Conservation (phyloP, 2,113 vertebrate genomes). For the Tenrec ecaudatus region DNA sequence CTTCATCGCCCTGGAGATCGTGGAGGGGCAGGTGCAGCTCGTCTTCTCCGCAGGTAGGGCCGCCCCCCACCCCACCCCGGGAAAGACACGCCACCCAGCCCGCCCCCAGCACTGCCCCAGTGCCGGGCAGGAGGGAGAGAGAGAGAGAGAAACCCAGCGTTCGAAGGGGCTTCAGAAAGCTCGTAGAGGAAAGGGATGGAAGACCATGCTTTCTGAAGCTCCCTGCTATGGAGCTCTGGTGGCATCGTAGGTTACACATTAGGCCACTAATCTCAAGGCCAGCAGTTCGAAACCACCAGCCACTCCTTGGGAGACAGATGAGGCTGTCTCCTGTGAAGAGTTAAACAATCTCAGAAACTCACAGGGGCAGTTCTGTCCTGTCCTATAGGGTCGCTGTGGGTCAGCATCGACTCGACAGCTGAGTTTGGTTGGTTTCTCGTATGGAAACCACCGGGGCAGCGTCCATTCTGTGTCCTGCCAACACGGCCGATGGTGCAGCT, state of each 20-base stretch:
- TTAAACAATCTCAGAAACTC: not conserved
- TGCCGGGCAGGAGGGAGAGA: not conserved
- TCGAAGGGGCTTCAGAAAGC: not conserved
- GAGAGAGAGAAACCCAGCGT: too few relatives aligned
- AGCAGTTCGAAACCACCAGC: too few relatives aligned
- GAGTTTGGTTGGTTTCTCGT: not conserved
- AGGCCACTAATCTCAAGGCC: not conserved
- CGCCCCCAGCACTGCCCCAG: rapidly evolving
- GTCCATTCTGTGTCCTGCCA: too few relatives aligned
- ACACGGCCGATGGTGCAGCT: too few relatives aligned
- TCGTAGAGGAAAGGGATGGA: not conserved
- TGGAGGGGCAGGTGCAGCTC: slow-evolving; percentile 97
- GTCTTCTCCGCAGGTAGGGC: slow-evolving; percentile 96
- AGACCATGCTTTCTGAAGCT: too few relatives aligned
- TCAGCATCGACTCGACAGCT: not conserved
- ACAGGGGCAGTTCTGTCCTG: not conserved
- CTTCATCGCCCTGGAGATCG: slow-evolving; percentile 97
- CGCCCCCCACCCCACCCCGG: rapidly evolving
- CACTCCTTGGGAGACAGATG: too few relatives aligned
- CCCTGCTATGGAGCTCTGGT: too few relatives aligned
- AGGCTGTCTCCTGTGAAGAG: not conserved
- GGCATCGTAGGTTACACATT: too few relatives aligned
- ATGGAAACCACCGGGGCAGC: too few relatives aligned
- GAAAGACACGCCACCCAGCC: too few relatives aligned
- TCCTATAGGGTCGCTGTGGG: not conserved